A percentile compares a stretch with the other conserved stretches of the same genome.
Evolutionary conservation across 2,888 invertebrate species (phyloP).

Genomic region (Thymelicus lineola): DNA sequence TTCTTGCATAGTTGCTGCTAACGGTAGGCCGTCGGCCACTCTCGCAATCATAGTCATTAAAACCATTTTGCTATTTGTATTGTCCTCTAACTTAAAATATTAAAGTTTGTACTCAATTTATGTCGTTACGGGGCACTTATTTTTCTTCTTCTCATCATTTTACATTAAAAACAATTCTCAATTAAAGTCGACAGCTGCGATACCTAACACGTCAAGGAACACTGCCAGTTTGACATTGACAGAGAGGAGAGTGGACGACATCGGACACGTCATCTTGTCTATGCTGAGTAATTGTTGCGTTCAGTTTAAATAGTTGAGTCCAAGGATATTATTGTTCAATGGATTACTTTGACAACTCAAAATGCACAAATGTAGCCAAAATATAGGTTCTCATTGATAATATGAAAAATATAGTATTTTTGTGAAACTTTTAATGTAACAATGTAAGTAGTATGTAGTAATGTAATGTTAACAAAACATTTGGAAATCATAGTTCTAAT

Average conservation of each 20-base stretch:
- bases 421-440: too few species aligned
- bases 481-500: too few species aligned
- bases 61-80: slow-evolving; percentile 89
- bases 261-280: slow-evolving; percentile 68
- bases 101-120: slow-evolving; percentile 46
- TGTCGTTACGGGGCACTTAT: slow-evolving; percentile 51
- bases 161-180: slow-evolving; percentile 56
- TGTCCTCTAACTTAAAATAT: slow-evolving; percentile 55
- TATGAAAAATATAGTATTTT: too few species aligned
- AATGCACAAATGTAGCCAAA: too few species aligned
- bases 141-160: slow-evolving; percentile 74
- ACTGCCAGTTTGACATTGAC: slow-evolving; percentile 53
- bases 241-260: slow-evolving; percentile 49
- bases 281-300: slow-evolving; percentile 48
- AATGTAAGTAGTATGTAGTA: too few species aligned
- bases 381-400: too few species aligned
- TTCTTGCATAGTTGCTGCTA: slow-evolving; percentile 99
- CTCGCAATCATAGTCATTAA: slow-evolving; percentile 99
- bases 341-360: too few species aligned
- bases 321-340: too few species aligned
- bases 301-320: slow-evolving; percentile 34
- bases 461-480: too few species aligned
- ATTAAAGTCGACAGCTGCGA: slow-evolving; percentile 58
- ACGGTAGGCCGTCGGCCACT: slow-evolving; percentile 96
- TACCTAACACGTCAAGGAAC: slow-evolving; percentile 72